Base-by-base conservation (phyloP, 2,888 invertebrate genomes). In the Dorcus hopei region DNA sequence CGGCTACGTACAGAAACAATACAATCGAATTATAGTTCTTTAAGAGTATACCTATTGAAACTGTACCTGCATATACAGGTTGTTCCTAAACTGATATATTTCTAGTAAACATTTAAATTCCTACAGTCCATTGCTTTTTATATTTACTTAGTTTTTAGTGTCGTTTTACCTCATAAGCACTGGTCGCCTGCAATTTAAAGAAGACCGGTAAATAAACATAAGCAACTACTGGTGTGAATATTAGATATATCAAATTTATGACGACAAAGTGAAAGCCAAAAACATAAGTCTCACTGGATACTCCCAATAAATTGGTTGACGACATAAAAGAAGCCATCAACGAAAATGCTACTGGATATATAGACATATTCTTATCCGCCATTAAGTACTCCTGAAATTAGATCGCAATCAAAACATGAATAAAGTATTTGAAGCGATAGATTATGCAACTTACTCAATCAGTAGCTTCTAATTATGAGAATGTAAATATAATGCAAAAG, bases 311-410 rank as follows among this genome's bases (percentile, higher is more conserved):
- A 0, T 93, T 92, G 54, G 95, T 87, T 38, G 95, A 93, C 1
- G 95, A 95, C 89, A 95, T 92, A 75, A 95, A 95, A 41, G 93
- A 93, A n/a, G 94, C 93, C 90, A 95, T 93, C 58, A 95, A 77
- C 2, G 94, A 94, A 64, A 95, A 90, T 4, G 93, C 90, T 1
- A 95, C 92, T 0, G 95, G 93, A 6, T 81, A 74, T 67, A 91
- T 82, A 5, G 89, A 85, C 89, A 95, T 90, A 62, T 88, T 90
- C 58, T 87, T 85, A 72, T 93, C 87, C 0, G 93, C 95, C 55
- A 92, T 76, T 59, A 95, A 83, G 73, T 91, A 95, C 78, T 94
- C 94, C 87, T 91, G 78, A 54, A 79, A 79, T 61, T 51, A 26
- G 42, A 57, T 4, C 3, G 53, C 55, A 11, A 38, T 49, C 53